Evolutionary conservation across 2,888 invertebrate genomes (phyloP).

Genomic region (Criorhina ranunculi): DNA sequence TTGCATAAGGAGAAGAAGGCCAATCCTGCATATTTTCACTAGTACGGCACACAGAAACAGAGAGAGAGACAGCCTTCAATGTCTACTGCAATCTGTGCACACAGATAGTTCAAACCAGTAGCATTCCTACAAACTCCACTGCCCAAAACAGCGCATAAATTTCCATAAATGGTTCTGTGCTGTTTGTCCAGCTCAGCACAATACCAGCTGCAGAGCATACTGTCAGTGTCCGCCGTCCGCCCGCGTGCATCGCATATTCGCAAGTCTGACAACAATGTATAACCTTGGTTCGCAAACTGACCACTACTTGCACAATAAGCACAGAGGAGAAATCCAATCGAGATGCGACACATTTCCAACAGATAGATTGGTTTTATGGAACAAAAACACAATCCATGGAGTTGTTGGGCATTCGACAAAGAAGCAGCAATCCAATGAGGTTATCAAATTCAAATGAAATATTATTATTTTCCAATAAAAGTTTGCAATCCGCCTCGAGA

Average conservation of each 20-base stretch:
- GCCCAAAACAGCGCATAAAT: conserved; percentile 67
- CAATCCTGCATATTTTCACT: conserved; percentile 32
- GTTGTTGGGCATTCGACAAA: conserved; percentile 24
- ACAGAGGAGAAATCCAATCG: conserved; percentile 37
- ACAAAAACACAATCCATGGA: conserved; percentile 38
- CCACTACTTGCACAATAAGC: neutral
- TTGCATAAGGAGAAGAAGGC: neutral
- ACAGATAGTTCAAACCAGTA: conserved; percentile 58
- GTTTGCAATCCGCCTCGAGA: conserved; percentile 49
- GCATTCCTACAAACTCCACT: conserved; percentile 65
- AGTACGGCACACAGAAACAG: conserved; percentile 5
- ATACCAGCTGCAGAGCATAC: conserved; percentile 31
- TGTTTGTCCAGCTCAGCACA: conserved; percentile 66
- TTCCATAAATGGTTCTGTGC: conserved; percentile 66
- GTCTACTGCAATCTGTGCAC: conserved; percentile 11
- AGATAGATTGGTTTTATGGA: conserved; percentile 38
- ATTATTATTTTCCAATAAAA: conserved; percentile 56
- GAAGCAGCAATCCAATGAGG: conserved; percentile 18
- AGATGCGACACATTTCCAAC: conserved; percentile 50
- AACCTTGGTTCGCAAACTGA: conserved; percentile 52
- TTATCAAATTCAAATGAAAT: conserved; percentile 62
- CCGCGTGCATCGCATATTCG: conserved; percentile 30
- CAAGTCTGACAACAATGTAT: conserved; percentile 42
- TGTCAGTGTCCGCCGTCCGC: conserved; percentile 22
- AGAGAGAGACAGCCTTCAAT: conserved; percentile 13